Percentiles rank a stretch among this genome's conserved stretches.
These are phyloP conservation scores for Nomada fabriciana DNA, from an alignment of 2,888 invertebrate species.

Conservation along the genomic window DNA sequence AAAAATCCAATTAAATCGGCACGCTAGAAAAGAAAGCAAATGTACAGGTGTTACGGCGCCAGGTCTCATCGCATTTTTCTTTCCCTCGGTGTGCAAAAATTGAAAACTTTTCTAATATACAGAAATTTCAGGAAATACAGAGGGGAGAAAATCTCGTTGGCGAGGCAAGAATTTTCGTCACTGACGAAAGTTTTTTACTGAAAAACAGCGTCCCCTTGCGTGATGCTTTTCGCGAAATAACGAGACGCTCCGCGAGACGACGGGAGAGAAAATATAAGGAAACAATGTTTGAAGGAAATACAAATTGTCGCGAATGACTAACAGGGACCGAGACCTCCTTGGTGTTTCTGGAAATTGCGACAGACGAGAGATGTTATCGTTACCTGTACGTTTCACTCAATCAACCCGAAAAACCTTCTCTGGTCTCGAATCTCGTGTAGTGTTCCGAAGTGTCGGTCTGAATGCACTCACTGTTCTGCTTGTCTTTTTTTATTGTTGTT, in stretches of 20 bases:
- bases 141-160: neutral
- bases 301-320: slow-evolving; percentile 26
- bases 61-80: too few relatives aligned
- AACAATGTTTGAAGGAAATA: slow-evolving; percentile 22
- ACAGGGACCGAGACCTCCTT: neutral
- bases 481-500: neutral
- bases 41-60: neutral
- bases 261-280: slow-evolving; percentile 1
- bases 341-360: slow-evolving; percentile 25
- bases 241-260: slow-evolving; percentile 15
- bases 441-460: neutral
- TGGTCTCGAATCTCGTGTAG: neutral
- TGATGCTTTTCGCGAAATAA: slow-evolving; percentile 19
- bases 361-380: neutral
- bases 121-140: neutral
- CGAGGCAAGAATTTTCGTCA: neutral
- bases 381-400: neutral
- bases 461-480: neutral
- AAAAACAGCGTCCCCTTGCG: neutral
- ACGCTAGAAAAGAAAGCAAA: neutral
- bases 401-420: neutral
- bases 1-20: neutral
- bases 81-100: too few relatives aligned
- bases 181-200: slow-evolving; percentile 13
- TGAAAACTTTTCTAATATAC: neutral